Conservation (phyloP, 2,888 invertebrate species). For the Tetropium fuscum region DNA sequence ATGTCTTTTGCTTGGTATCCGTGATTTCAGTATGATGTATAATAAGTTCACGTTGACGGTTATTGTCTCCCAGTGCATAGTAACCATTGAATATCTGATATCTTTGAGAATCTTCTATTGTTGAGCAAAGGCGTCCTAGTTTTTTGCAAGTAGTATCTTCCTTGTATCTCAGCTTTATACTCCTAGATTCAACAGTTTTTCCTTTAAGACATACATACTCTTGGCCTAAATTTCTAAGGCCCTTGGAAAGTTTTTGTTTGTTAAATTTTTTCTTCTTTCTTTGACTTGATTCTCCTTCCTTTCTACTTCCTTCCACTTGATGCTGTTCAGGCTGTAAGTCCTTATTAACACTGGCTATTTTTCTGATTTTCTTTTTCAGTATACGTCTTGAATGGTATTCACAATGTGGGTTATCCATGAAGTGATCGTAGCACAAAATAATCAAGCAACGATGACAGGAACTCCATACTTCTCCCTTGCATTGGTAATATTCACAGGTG, state of each 20-base stretch:
- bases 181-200: conserved; percentile 1
- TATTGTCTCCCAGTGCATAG: conserved; percentile 5
- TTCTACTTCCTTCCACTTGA: conserved; percentile 10
- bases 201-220: background rate
- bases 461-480: conserved; percentile 5
- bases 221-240: background rate
- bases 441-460: conserved; percentile 7
- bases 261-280: background rate
- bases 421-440: conserved; percentile 4
- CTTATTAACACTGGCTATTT: background rate
- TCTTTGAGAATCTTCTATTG: background rate
- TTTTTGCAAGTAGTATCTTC: conserved; percentile 9
- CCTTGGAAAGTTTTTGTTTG: conserved; percentile 9
- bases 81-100: background rate
- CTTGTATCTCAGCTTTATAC: background rate
- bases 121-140: background rate
- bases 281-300: conserved; percentile 1
- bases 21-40: conserved; percentile 9
- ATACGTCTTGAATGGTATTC: background rate
- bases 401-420: background rate
- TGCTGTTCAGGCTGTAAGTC: background rate
- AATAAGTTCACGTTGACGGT: conserved; percentile 9
- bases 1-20: conserved; percentile 4
- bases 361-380: conserved; percentile 1
- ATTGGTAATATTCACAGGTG: conserved; percentile 6